Conservation (phyloP, 2,888 invertebrate species). For the Copidosoma aretas region DNA sequence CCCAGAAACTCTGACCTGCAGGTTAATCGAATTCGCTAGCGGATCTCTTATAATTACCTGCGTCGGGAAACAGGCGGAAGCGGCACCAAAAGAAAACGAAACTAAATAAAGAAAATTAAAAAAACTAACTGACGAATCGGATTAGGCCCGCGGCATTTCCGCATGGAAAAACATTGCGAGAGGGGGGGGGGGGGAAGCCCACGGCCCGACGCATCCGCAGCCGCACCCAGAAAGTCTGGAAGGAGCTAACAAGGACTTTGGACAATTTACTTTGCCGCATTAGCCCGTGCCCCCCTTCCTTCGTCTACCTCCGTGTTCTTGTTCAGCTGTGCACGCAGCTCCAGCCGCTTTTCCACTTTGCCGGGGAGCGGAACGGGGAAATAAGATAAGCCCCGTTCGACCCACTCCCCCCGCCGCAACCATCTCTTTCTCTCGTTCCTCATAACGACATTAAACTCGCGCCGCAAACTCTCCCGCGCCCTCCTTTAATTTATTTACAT, state of each 20-base stretch:
- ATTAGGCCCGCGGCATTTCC: too few species aligned
- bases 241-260: constrained; percentile 32
- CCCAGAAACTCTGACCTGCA: too few species aligned
- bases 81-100: too few species aligned
- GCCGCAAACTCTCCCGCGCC: background rate
- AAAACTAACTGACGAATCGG: too few species aligned
- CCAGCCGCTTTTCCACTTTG: background rate
- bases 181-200: too few species aligned
- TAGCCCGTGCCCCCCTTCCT: background rate
- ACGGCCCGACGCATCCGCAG: too few species aligned
- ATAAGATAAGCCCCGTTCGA: constrained; percentile 30
- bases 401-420: too few species aligned
- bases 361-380: constrained; percentile 3
- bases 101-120: too few species aligned
- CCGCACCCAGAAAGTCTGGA: background rate
- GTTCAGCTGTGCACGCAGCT: background rate
- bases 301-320: background rate
- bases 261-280: constrained; percentile 36
- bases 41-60: too few species aligned
- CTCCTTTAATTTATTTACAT: constrained; percentile 24
- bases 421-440: constrained; percentile 18
- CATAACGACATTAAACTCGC: constrained; percentile 20
- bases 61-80: too few species aligned
- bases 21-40: too few species aligned
- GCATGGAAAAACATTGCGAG: too few species aligned